phyloP scores from a whole-genome alignment of 2,113 vertebrate species.

The Ondatra zibethicus region DNA sequence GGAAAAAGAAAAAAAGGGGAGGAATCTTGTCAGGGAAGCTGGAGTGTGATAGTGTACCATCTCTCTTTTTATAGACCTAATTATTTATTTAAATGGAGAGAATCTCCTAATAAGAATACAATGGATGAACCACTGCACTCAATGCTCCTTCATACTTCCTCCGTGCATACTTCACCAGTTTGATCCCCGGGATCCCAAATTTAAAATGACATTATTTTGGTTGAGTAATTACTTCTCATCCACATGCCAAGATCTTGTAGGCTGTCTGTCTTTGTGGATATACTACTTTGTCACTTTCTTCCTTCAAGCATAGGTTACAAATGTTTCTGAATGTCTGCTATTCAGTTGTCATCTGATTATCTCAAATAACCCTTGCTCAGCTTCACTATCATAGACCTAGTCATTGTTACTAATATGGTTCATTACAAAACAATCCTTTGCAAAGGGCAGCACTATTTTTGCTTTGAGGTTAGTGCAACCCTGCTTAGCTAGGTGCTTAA shows the following conservation, averaged over 20 bases:
- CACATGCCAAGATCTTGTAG: not conserved
- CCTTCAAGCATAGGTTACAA: not conserved
- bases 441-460: not conserved
- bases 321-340: not conserved
- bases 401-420: not conserved
- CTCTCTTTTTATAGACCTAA: not conserved
- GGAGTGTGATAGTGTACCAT: not conserved
- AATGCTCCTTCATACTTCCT: not conserved
- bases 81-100: not conserved
- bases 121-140: not conserved
- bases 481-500: not conserved
- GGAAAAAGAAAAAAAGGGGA: not conserved
- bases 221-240: not conserved
- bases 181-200: not conserved
- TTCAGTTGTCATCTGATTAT: not conserved
- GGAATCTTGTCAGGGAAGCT: not conserved
- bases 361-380: not conserved
- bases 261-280: not conserved
- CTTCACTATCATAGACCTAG: rapidly evolving
- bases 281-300: not conserved
- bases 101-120: not conserved
- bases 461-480: not conserved
- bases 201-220: not conserved
- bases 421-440: not conserved
- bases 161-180: not conserved